Evolutionary conservation across 2,113 vertebrate genomes (phyloP).

Genomic region (Litocranius walleri): DNA sequence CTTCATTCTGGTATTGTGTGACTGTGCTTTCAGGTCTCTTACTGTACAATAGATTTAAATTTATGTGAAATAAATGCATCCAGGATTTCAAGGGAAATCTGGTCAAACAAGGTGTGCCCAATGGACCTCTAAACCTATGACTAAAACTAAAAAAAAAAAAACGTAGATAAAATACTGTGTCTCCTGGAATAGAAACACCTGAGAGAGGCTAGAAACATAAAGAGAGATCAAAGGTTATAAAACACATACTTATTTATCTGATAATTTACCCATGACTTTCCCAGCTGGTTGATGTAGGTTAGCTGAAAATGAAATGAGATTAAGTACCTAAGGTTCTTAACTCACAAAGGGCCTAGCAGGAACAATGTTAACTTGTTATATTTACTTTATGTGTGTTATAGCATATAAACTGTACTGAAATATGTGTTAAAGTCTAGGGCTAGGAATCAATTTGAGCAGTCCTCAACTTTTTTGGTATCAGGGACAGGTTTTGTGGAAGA

Average conservation of each 20-base stretch:
- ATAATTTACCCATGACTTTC: not conserved
- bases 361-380: not conserved
- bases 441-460: not conserved
- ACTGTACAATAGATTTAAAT: not conserved
- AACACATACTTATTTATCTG: not conserved
- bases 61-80: not conserved
- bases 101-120: not conserved
- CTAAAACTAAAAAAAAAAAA: not conserved
- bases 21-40: not conserved
- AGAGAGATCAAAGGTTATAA: not conserved
- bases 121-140: not conserved
- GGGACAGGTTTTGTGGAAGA: not conserved
- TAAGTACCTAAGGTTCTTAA: not conserved
- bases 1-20: not conserved
- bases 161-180: not conserved
- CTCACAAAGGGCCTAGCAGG: not conserved
- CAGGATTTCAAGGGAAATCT: not conserved
- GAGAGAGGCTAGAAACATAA: not conserved
- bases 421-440: not conserved
- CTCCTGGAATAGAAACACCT: too few relatives aligned
- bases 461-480: not conserved
- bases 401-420: not conserved
- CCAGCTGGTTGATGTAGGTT: not conserved
- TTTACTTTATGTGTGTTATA: not conserved
- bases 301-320: conserved; percentile 1